Percentiles rank a stretch among this genome's conserved stretches.
These are phyloP conservation scores for Euspilapteryx auroguttella DNA, from an alignment of 2,888 invertebrate genomes.

Conservation along the genomic window DNA sequence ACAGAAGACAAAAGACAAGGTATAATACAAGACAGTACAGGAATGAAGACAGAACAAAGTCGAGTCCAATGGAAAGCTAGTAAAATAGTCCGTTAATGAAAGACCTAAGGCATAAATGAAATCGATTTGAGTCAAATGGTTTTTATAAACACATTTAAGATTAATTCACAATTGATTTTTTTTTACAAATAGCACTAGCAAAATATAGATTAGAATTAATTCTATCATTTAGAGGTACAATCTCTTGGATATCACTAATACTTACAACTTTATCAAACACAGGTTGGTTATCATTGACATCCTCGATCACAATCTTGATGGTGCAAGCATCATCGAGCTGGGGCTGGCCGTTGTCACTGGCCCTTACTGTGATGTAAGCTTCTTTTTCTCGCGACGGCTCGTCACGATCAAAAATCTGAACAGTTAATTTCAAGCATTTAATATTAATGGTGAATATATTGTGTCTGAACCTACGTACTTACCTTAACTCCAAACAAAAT, in stretches of 20 bases:
- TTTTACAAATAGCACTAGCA: no score
- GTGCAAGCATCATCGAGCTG: conserved; percentile 91
- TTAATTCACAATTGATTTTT: no score
- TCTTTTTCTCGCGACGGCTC: conserved; percentile 84
- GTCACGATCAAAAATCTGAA: conserved; percentile 82
- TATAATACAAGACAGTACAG: background rate
- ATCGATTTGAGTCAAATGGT: no score
- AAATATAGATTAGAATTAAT: no score
- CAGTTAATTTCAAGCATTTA: no score
- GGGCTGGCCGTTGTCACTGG: conserved; percentile 90
- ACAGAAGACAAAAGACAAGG: conserved; percentile 2
- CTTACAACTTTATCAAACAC: conserved; percentile 80
- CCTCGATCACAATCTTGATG: conserved; percentile 86
- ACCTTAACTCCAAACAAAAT: no score
- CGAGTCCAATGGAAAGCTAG: background rate
- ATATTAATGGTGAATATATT: no score
- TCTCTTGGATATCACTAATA: no score
- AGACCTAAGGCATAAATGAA: no score
- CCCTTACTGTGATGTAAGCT: conserved; percentile 84
- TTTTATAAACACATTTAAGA: no score
- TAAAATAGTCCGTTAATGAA: conserved; percentile 9
- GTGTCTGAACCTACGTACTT: no score
- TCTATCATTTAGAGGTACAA: no score
- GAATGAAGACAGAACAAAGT: conserved; percentile 2
- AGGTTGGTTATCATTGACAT: conserved; percentile 90